Evolutionary conservation across 1,140 invertebrate genomes (phyloP).

Genomic region (Philaenus spumarius): DNA sequence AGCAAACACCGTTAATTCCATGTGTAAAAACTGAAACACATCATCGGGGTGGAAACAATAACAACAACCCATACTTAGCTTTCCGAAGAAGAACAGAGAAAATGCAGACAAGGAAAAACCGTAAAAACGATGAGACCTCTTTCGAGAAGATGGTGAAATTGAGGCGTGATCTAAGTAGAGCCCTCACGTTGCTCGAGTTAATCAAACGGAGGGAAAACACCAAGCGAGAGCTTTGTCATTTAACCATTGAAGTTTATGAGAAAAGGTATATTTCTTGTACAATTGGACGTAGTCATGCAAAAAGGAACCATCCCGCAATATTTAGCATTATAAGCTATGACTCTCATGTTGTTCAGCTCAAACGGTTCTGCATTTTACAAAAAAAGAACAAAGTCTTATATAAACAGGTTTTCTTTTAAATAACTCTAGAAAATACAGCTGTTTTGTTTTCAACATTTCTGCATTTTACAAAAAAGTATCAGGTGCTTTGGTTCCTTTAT

Average conservation of each 20-base stretch:
- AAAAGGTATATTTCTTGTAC: conserved; percentile 51
- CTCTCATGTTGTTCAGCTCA: no score
- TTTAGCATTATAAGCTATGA: no score
- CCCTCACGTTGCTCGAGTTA: conserved; percentile 82
- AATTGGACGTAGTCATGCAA: no score
- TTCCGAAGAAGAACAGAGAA: conserved; percentile 95
- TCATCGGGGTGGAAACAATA: conserved; percentile 54
- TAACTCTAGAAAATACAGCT: no score
- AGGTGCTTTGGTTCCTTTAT: no score
- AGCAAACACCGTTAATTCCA: conserved; percentile 83
- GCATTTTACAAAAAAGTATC: no score
- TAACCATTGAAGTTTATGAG: conserved; percentile 85
- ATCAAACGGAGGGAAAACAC: conserved; percentile 87
- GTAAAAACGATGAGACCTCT: conserved; percentile 98
- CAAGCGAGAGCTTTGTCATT: conserved; percentile 86
- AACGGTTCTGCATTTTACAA: no score
- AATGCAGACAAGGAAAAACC: conserved; percentile 99
- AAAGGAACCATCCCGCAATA: no score
- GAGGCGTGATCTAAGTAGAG: conserved; percentile 81
- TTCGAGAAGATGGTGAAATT: conserved; percentile 99
- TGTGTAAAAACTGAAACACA: conserved; percentile 87
- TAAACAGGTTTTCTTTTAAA: no score
- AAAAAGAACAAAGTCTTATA: no score
- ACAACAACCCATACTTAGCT: conserved; percentile 96
- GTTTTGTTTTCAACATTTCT: no score